A percentile compares a stretch with the other conserved stretches of the same genome.
phyloP scores from a whole-genome alignment of 2,113 vertebrate species.

The Antigone vipio region DNA sequence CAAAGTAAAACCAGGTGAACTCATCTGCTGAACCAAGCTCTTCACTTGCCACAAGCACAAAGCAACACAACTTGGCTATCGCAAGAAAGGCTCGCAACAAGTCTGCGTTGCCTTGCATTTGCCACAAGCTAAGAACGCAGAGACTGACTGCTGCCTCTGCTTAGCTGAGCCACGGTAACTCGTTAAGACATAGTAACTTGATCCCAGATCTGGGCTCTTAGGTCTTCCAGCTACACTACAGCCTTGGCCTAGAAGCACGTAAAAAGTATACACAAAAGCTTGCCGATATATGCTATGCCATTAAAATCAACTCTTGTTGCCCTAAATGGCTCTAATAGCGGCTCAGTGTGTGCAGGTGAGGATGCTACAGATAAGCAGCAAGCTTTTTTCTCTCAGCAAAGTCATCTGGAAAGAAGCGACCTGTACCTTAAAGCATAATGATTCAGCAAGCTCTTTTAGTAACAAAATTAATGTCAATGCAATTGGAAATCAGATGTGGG shows the following conservation, averaged over 20 bases:
- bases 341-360: background rate
- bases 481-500: constrained; percentile 16
- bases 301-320: background rate
- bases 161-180: background rate
- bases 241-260: background rate
- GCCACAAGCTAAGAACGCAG: background rate
- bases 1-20: background rate
- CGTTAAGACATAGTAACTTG: background rate
- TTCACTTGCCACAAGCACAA: background rate
- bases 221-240: background rate
- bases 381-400: background rate
- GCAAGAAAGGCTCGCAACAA: background rate
- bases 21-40: background rate
- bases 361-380: background rate
- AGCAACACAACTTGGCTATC: background rate
- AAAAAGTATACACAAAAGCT: background rate
- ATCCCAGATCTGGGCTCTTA: background rate
- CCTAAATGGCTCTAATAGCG: background rate
- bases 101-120: background rate
- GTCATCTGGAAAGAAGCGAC: background rate
- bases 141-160: background rate
- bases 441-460: background rate
- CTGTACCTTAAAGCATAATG: background rate
- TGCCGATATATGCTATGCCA: background rate
- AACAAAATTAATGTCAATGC: background rate